Evolutionary conservation across 2,888 invertebrate species (phyloP).

Genomic region (Campopleginae sp.): DNA sequence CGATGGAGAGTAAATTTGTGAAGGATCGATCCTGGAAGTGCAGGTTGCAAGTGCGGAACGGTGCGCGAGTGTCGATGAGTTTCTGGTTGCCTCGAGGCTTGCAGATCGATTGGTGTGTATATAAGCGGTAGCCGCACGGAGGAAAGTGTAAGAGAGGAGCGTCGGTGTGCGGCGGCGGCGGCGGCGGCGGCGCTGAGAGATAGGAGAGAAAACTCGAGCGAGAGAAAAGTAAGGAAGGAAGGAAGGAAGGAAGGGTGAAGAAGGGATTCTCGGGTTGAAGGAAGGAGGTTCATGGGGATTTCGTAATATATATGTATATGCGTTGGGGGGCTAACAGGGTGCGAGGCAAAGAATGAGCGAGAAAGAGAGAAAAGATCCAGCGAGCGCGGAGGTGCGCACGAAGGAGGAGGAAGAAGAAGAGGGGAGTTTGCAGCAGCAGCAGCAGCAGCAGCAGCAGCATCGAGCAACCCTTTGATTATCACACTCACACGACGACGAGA

Average conservation of each 20-base stretch:
- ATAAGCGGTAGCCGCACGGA: conserved; percentile 54
- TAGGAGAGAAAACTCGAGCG: conserved; percentile 45
- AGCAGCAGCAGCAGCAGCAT: conserved; percentile 68
- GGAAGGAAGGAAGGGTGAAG: conserved; percentile 57
- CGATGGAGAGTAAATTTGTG: background rate
- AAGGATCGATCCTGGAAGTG: conserved; percentile 44
- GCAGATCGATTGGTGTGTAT: conserved; percentile 13
- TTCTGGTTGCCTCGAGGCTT: conserved; percentile 40
- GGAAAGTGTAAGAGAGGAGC: conserved; percentile 27
- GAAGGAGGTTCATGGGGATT: conserved; percentile 25
- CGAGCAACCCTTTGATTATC: conserved; percentile 76
- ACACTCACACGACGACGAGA: conserved; percentile 71
- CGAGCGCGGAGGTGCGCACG: conserved; percentile 60
- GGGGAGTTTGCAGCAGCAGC: conserved; percentile 71
- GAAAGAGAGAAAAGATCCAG: conserved; percentile 35
- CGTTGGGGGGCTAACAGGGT: conserved; percentile 23
- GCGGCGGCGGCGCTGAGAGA: conserved; percentile 52
- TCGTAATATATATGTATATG: conserved; percentile 22
- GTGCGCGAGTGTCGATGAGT: conserved; percentile 64
- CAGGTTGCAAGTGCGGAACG: too few relatives aligned
- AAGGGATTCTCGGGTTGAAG: conserved; percentile 53
- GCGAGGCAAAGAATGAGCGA: conserved; percentile 54
- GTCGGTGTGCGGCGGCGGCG: conserved; percentile 7
- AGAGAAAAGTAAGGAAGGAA: conserved; percentile 64
- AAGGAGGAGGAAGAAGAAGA: conserved; percentile 69